Conservation (phyloP, 2,113 vertebrate genomes). For the Turnix velox region DNA sequence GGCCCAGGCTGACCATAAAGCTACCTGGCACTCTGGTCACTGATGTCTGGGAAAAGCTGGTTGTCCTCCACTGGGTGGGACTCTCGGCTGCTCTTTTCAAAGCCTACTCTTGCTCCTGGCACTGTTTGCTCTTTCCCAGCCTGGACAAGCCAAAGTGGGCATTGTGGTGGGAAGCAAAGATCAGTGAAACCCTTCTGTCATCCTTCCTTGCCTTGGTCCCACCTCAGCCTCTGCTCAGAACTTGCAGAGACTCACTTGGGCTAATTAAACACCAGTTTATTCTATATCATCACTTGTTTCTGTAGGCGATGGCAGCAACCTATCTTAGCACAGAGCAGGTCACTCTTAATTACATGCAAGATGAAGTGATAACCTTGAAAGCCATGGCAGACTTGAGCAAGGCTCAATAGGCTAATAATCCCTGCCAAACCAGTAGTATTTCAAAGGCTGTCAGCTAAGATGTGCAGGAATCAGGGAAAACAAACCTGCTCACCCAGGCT, state of each 20-base stretch:
- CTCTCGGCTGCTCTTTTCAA: background rate
- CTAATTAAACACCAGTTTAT: background rate
- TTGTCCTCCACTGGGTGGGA: background rate
- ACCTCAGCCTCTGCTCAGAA: background rate
- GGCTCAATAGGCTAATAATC: background rate
- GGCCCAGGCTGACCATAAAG: background rate
- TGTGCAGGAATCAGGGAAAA: background rate
- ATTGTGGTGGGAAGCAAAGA: background rate
- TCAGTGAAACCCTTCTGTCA: background rate
- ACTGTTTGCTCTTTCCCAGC: background rate
- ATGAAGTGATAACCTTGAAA: background rate
- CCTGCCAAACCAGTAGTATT: background rate
- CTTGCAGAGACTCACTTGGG: background rate
- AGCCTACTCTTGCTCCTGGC: fast-evolving
- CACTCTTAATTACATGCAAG: background rate
- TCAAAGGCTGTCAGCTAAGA: background rate
- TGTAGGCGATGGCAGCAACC: background rate
- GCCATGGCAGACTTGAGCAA: background rate
- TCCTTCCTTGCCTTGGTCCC: background rate
- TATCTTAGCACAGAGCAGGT: background rate
- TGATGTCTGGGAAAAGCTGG: background rate
- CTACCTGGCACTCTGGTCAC: background rate
- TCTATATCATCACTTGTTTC: background rate
- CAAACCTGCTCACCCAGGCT: fast-evolving
- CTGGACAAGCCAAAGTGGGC: background rate